A percentile compares a stretch with the other conserved stretches of the same genome.
phyloP scores from a whole-genome alignment of 2,888 invertebrate genomes.

The Pachymerium ferrugineum region DNA sequence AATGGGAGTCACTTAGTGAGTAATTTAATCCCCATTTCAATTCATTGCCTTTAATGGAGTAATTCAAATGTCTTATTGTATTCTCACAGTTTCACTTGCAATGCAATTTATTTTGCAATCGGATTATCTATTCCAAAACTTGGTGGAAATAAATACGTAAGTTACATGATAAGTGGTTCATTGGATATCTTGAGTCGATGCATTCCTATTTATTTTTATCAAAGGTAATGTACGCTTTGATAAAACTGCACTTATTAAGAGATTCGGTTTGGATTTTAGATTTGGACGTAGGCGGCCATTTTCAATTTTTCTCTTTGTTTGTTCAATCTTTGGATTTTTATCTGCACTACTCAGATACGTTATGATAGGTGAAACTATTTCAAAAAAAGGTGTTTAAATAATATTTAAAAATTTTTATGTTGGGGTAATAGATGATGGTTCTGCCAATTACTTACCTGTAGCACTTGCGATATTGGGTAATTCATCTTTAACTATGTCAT shows the following conservation, averaged over 20 bases:
- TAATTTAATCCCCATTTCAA: no score
- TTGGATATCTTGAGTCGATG: background rate
- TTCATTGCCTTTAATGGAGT: no score
- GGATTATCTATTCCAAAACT: background rate
- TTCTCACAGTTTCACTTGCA: background rate
- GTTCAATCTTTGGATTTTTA: background rate
- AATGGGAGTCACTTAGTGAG: background rate
- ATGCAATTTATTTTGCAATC: background rate
- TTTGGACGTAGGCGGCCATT: background rate
- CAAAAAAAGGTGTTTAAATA: no score
- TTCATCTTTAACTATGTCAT: background rate
- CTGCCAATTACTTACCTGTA: background rate
- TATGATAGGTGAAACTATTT: slow-evolving; percentile 1
- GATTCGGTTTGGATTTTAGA: no score
- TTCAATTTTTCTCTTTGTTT: background rate
- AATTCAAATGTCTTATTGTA: background rate
- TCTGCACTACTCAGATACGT: background rate
- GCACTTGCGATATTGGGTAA: background rate
- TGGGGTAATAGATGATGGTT: background rate
- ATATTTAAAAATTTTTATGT: background rate
- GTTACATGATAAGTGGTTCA: slow-evolving; percentile 28
- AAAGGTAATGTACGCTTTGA: background rate
- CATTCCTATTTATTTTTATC: background rate
- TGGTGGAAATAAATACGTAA: slow-evolving; percentile 10
- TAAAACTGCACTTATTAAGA: no score